phyloP scores from a whole-genome alignment of 23 tunicate genomes.

The Corella eumyota region DNA sequence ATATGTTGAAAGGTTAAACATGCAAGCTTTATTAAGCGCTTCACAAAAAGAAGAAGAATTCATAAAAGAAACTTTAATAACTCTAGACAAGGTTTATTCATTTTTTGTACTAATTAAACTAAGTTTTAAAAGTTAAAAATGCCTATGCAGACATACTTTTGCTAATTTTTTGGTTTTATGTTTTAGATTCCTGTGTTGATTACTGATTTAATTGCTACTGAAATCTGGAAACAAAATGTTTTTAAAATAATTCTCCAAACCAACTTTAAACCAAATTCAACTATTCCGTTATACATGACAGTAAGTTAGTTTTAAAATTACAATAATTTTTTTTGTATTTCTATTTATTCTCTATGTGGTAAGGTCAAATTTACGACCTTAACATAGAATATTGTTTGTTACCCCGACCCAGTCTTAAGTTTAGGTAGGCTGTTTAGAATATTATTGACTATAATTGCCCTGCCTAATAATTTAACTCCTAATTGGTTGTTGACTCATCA shows the following conservation, averaged over 20 bases:
- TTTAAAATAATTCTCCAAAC: constrained; percentile 56
- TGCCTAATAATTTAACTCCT: too few species aligned
- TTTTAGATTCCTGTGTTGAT: constrained; percentile 18
- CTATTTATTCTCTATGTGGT: background rate
- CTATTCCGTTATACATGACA: constrained; percentile 86
- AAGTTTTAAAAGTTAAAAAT: too few species aligned
- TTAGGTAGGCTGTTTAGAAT: too few species aligned
- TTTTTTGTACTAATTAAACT: too few species aligned
- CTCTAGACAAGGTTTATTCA: constrained; percentile 48
- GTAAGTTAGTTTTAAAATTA: constrained; percentile 18
- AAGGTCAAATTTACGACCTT: too few species aligned
- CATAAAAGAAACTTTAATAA: constrained; percentile 58
- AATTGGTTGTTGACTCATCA: too few species aligned
- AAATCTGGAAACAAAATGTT: constrained; percentile 74
- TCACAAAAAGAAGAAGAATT: constrained; percentile 69
- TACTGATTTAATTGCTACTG: constrained; percentile 52
- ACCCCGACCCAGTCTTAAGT: too few species aligned
- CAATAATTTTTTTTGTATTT: background rate
- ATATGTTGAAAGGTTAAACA: constrained; percentile 79
- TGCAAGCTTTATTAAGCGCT: constrained; percentile 89
- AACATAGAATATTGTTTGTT: too few species aligned
- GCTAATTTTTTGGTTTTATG: too few species aligned
- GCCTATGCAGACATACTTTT: too few species aligned
- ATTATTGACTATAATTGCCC: too few species aligned
- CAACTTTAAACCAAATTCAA: constrained; percentile 61